Percentiles rank a stretch among this genome's conserved stretches.
Conservation (phyloP, 2,797 vertebrate genomes). For the Notamacropus eugenii region DNA sequence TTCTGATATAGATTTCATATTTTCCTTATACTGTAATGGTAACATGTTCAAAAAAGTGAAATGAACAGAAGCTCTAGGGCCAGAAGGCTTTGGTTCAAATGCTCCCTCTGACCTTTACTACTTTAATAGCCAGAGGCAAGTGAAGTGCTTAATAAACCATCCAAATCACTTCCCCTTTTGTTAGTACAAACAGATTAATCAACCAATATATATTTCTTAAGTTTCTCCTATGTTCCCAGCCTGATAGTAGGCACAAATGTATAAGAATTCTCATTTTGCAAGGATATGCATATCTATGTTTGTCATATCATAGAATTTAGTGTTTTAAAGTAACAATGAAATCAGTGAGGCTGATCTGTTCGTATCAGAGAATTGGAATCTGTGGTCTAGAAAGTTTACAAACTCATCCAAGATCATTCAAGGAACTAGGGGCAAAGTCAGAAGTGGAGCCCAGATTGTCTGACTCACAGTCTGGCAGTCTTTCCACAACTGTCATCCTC, state of each 20-base stretch:
- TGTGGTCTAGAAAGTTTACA: neutral
- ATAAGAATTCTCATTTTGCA: neutral
- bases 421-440: neutral
- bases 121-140: neutral
- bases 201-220: neutral
- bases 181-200: neutral
- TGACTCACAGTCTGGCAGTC: slow-evolving; percentile 5
- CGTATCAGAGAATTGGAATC: neutral
- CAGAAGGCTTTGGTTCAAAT: neutral
- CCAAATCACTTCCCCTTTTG: neutral
- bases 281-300: neutral
- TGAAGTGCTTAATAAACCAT: neutral
- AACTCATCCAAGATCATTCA: neutral
- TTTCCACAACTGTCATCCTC: neutral
- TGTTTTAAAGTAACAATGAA: neutral
- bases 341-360: neutral
- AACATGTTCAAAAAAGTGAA: neutral
- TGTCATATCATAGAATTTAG: neutral
- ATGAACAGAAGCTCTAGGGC: neutral
- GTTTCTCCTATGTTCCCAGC: neutral
- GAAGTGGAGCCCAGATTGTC: neutral
- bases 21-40: neutral
- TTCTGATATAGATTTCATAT: neutral
- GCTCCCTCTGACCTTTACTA: neutral
- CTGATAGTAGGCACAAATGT: neutral